Conservation (phyloP, 1,140 invertebrate species). For the Hyles euphorbiae region DNA sequence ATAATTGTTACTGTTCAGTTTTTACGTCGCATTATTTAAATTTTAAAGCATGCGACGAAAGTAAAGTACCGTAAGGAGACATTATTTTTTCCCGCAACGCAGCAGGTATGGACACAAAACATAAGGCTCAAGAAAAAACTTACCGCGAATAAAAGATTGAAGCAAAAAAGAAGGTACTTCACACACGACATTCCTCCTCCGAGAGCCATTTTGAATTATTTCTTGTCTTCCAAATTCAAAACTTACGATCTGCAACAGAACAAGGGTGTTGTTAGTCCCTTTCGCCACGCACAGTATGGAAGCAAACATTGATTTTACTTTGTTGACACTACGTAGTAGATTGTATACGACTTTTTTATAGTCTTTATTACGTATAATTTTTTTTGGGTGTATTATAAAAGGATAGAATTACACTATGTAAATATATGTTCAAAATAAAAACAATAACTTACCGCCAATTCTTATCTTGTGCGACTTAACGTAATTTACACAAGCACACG, state of each 20-base stretch:
- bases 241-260: constrained; percentile 45
- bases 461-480: constrained; percentile 15
- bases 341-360: background rate
- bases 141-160: constrained; percentile 90
- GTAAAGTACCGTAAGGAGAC: no score
- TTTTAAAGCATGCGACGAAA: no score
- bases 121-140: constrained; percentile 59
- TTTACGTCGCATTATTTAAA: no score
- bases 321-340: constrained; percentile 22
- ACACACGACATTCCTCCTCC: constrained; percentile 85
- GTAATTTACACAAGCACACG: constrained; percentile 15
- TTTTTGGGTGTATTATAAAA: background rate
- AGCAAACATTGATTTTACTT: constrained; percentile 50
- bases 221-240: constrained; percentile 29
- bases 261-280: constrained; percentile 25
- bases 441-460: constrained; percentile 31
- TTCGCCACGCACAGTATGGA: constrained; percentile 12
- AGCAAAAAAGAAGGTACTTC: constrained; percentile 87
- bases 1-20: no score
- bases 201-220: constrained; percentile 77
- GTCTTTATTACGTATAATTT: background rate
- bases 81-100: no score
- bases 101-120: no score
- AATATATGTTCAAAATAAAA: no score
- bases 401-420: no score